phyloP scores from a whole-genome alignment of 1,140 invertebrate genomes.

The Leucophenga varia region DNA sequence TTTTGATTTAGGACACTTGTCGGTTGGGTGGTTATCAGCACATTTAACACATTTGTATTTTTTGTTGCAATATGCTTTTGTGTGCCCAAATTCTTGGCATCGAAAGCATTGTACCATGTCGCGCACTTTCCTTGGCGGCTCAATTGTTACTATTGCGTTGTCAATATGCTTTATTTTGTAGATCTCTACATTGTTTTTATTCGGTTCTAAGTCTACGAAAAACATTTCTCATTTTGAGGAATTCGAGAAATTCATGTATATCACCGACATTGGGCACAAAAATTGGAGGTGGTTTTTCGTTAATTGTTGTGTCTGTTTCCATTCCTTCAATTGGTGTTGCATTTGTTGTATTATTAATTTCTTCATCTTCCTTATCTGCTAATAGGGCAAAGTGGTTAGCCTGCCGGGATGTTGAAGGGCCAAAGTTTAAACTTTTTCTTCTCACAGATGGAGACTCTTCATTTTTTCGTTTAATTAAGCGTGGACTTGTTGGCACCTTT shows the following conservation, averaged over 20 bases:
- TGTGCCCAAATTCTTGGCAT: slow-evolving; percentile 53
- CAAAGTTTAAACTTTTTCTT: too few species aligned
- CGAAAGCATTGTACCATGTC: too few species aligned
- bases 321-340: too few species aligned
- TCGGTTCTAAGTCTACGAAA: slow-evolving; percentile 41
- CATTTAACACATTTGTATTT: slow-evolving; percentile 49
- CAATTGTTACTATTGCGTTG: slow-evolving; percentile 36
- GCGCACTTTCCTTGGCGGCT: slow-evolving; percentile 39
- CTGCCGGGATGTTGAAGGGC: too few species aligned
- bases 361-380: too few species aligned
- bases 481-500: too few species aligned
- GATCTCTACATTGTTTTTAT: slow-evolving; percentile 46
- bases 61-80: slow-evolving; percentile 41
- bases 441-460: too few species aligned
- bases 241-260: slow-evolving; percentile 2
- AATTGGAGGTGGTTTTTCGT: slow-evolving; percentile 9
- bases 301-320: too few species aligned
- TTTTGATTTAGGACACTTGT: slow-evolving; percentile 16
- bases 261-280: slow-evolving; percentile 12
- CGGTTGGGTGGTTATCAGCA: slow-evolving; percentile 37
- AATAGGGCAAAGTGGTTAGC: too few species aligned
- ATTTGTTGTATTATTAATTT: too few species aligned
- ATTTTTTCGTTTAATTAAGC: too few species aligned
- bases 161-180: slow-evolving; percentile 37
- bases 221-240: slow-evolving; percentile 25